Conservation (phyloP, 1,140 invertebrate species). For the Drosophila tropicalis region DNA sequence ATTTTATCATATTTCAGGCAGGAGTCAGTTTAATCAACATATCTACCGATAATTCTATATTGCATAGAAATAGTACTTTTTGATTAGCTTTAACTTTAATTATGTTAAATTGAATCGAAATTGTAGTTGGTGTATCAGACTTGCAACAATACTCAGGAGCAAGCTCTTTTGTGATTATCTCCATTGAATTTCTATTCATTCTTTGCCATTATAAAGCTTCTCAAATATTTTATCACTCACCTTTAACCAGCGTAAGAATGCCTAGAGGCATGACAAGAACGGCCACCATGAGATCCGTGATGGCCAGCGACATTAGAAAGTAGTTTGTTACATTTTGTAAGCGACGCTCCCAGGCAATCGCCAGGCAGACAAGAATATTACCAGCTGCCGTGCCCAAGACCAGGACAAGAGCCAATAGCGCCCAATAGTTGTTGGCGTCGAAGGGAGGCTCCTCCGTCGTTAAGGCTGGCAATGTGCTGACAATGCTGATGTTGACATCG, state of each 20-base stretch:
- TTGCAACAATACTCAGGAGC: background rate
- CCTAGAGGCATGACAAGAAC: conserved; percentile 96
- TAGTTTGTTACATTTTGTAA: conserved; percentile 98
- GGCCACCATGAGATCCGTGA: conserved; percentile 97
- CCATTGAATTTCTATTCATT: background rate
- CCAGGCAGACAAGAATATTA: conserved; percentile 96
- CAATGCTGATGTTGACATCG: conserved; percentile 35
- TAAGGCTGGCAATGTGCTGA: conserved; percentile 7
- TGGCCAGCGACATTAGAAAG: conserved; percentile 97
- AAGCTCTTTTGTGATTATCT: conserved; percentile 7
- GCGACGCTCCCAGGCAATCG: conserved; percentile 93
- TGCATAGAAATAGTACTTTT: background rate
- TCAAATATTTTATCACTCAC: conserved; percentile 84
- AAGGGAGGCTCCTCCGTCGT: conserved; percentile 38
- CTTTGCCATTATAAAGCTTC: conserved; percentile 22
- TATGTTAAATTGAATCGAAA: too few species aligned
- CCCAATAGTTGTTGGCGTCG: conserved; percentile 89
- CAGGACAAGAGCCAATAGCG: conserved; percentile 89
- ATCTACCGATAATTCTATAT: background rate
- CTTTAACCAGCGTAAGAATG: conserved; percentile 90
- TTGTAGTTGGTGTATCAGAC: background rate
- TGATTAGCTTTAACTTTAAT: too few species aligned
- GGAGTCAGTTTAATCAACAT: background rate
- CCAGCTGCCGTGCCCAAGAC: conserved; percentile 95
- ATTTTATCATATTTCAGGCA: background rate